Evolutionary conservation across 2,113 vertebrate genomes (phyloP).

Genomic region (Kryptolebias marmoratus): DNA sequence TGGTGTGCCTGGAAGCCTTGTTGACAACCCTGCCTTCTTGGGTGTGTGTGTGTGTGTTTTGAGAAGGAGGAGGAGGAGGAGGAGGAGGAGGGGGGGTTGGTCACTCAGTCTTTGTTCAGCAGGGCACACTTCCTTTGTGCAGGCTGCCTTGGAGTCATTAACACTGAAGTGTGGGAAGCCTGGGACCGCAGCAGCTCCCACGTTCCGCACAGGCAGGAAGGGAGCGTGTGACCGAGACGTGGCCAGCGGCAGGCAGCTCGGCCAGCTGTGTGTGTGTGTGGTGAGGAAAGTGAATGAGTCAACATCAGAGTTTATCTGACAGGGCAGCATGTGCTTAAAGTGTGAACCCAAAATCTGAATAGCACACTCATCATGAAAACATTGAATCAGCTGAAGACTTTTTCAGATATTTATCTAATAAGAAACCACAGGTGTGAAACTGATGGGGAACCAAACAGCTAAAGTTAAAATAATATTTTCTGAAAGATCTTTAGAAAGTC

Average conservation of each 20-base stretch:
- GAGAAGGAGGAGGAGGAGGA: constrained; percentile 31
- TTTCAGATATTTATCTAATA: too few species aligned
- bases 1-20: constrained; percentile 77
- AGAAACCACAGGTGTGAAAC: too few species aligned
- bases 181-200: constrained; percentile 75
- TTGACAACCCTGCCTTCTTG: constrained; percentile 58
- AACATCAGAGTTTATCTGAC: constrained; percentile 36
- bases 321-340: constrained; percentile 57
- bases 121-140: constrained; percentile 83
- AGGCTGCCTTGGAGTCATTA: constrained; percentile 71
- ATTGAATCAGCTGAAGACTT: too few species aligned
- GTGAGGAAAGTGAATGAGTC: constrained; percentile 17
- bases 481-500: too few species aligned
- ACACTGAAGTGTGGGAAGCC: constrained; percentile 83
- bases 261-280: constrained; percentile 53
- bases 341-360: constrained; percentile 11
- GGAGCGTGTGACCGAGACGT: constrained; percentile 77
- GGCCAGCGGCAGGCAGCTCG: constrained; percentile 68
- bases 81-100: constrained; percentile 35
- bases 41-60: constrained; percentile 56
- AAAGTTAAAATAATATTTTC: too few species aligned
- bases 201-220: constrained; percentile 73
- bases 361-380: neutral
- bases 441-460: too few species aligned
- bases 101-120: constrained; percentile 72